A percentile compares a stretch with the other conserved stretches of the same genome.
Conservation (phyloP, 2,888 invertebrate genomes). For the Halictus ligatus region DNA sequence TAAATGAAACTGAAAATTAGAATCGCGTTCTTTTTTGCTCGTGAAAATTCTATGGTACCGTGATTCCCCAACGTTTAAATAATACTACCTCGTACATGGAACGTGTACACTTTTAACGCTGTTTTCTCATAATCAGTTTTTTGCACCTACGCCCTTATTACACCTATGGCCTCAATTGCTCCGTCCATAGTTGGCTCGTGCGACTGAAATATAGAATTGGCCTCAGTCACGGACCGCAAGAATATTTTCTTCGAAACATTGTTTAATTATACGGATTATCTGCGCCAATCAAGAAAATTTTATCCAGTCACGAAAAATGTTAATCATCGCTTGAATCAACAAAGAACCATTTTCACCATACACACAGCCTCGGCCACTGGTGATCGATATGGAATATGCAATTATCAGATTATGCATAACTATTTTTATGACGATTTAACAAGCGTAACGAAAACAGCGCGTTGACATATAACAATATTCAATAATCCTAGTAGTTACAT, state of each 20-base stretch:
- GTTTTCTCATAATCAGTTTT: neutral
- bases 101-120: neutral
- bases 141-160: slow-evolving; percentile 3
- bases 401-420: neutral
- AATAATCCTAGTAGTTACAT: neutral
- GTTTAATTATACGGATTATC: neutral
- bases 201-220: neutral
- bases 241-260: neutral
- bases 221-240: neutral
- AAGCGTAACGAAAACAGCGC: too few species aligned
- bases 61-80: neutral
- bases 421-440: neutral
- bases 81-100: neutral
- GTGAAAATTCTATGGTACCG: neutral
- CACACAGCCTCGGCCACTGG: neutral
- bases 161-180: neutral
- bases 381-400: neutral
- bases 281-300: neutral
- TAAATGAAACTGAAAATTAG: neutral
- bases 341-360: neutral
- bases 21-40: neutral
- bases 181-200: neutral
- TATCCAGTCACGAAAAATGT: neutral
- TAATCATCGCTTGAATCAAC: neutral
- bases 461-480: too few species aligned